Conservation (phyloP, 1,140 invertebrate species). For the Meloidogyne floridensis region DNA sequence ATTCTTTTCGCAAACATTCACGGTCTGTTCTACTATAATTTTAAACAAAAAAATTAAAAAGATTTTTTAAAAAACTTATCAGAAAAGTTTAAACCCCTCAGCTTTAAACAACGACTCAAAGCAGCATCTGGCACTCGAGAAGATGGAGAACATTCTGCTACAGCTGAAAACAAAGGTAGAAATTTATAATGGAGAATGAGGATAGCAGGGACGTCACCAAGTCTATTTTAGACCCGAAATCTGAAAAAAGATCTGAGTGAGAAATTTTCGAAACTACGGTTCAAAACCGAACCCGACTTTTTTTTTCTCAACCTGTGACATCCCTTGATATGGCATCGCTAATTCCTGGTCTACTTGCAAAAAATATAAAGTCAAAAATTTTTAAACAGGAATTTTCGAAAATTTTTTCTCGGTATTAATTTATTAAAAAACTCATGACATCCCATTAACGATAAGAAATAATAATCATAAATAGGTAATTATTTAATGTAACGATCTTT, state of each 20-base stretch:
- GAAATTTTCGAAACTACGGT: too few species aligned
- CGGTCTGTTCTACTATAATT: conserved; percentile 29
- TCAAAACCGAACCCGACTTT: too few species aligned
- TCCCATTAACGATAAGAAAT: neutral
- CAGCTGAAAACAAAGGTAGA: conserved; percentile 28
- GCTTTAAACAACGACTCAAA: conserved; percentile 45
- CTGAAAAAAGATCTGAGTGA: too few species aligned
- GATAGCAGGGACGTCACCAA: neutral
- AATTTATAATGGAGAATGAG: neutral
- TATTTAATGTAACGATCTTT: too few species aligned
- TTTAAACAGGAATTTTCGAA: too few species aligned
- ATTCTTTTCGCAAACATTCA: conserved; percentile 35
- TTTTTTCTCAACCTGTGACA: too few species aligned
- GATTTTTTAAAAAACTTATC: conserved; percentile 33
- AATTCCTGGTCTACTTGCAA: too few species aligned
- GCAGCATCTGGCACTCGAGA: conserved; percentile 32
- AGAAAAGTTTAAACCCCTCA: conserved; percentile 46
- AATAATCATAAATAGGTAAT: neutral
- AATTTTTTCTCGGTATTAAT: too few species aligned
- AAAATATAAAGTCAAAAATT: too few species aligned
- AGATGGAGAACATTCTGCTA: conserved; percentile 35
- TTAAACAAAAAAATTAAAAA: conserved; percentile 27
- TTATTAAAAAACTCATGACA: neutral
- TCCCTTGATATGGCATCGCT: too few species aligned
- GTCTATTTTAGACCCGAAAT: too few species aligned